Base-by-base conservation (phyloP, 2,888 invertebrate species). In the Epinotia demarniana region DNA sequence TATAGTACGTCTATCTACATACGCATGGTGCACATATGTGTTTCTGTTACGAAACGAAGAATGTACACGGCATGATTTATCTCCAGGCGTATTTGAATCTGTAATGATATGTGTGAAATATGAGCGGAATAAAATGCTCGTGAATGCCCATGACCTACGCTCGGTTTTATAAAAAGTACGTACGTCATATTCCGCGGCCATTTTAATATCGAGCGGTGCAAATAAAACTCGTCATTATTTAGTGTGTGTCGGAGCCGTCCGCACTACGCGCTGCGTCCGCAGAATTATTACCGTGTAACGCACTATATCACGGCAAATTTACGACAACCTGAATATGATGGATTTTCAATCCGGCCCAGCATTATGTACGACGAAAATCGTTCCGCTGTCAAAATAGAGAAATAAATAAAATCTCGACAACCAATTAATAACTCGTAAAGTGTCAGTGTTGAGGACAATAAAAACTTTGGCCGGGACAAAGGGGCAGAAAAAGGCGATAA, bases 401-500 rank as follows among this genome's bases (percentile, higher is more conserved):
- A 92, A 94, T 93, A 93, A 94, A 94, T 93, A 93, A 92, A 90
- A 87, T 86, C 85, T 86, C 90, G 94, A 94, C 94, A 93, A 90
- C 91, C 93, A 94, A 94, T 94, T 94, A 94, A 94, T 94, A 94
- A 93, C 93, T 93, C 93, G 93, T 93, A 94, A 94, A 94, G 89
- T 90, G 93, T 93, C 93, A 93, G 86, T 91, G 90, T 89, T 89
- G 87, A 91, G 88, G 86, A 91, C 87, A 88, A 91, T 90, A 92
- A 93, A 90, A 86, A 88, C 87, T 87, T 85, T 85, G 80, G 84
- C 80, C 78, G 81, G 86, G 86, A 89, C 88, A 91, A 92, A 90
- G 89, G 88, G 87, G 84, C 90, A 91, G 90, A 92, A 91, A 92
- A 92, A 92, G 90, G 89, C 88, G 90, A 87, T 90, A 89, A 92